phyloP scores from a whole-genome alignment of 2,888 invertebrate genomes.

The Odontocolon sp. region DNA sequence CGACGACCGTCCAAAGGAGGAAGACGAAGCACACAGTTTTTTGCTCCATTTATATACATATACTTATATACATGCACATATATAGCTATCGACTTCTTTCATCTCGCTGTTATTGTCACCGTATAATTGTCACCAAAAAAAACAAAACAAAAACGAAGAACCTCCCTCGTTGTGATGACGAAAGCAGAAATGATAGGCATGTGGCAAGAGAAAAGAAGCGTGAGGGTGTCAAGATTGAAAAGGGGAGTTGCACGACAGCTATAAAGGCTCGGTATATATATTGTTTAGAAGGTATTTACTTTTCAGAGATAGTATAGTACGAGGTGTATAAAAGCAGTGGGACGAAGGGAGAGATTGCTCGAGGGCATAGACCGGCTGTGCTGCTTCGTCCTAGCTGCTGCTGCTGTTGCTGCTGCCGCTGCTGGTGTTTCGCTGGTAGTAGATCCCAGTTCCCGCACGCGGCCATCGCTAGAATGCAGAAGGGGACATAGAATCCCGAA shows the following conservation, averaged over 20 bases:
- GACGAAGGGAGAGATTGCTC: constrained; percentile 16
- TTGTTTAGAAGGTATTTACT: constrained; percentile 45
- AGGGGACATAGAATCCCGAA: constrained; percentile 38
- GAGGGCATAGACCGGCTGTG: constrained; percentile 8
- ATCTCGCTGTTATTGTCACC: too few species aligned
- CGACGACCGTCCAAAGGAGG: neutral
- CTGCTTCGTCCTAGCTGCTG: constrained; percentile 3
- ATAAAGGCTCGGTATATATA: constrained; percentile 21
- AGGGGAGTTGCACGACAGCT: too few species aligned
- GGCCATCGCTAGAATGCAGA: constrained; percentile 31
- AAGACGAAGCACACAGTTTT: constrained; percentile 10
- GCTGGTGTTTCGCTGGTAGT: neutral
- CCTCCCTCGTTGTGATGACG: too few species aligned
- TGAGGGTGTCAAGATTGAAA: neutral
- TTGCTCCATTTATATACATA: neutral
- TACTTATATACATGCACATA: neutral
- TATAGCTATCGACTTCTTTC: constrained; percentile 7
- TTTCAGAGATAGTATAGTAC: neutral
- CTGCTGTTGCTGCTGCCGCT: too few species aligned
- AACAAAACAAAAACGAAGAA: neutral
- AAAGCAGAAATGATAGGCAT: too few species aligned
- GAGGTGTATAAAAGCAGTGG: neutral
- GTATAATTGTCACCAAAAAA: neutral
- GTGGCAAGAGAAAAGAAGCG: neutral
- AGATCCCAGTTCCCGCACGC: constrained; percentile 2